A percentile compares a stretch with the other conserved stretches of the same genome.
Evolutionary conservation across 2,797 vertebrate species (phyloP).

Genomic region (Cottoperca gobio): DNA sequence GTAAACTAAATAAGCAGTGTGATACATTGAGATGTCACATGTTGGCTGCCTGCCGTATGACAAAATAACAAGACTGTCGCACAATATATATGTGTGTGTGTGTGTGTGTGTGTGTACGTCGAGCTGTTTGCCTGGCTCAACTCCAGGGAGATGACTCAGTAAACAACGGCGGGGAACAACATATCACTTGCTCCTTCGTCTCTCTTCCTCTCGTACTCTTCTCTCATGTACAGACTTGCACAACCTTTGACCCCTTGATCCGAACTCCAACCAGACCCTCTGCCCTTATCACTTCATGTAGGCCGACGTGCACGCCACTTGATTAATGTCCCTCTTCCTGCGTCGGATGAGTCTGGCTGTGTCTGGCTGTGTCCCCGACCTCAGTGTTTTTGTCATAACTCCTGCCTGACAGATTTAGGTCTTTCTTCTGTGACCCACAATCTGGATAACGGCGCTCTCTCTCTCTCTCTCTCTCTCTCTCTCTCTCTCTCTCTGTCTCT

Average conservation of each 20-base stretch:
- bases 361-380: conserved; percentile 44
- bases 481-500: conserved; percentile 3
- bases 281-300: conserved; percentile 55
- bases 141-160: conserved; percentile 71
- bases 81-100: background rate
- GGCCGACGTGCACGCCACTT: conserved; percentile 22
- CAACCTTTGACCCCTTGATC: conserved; percentile 47
- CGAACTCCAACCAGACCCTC: conserved; percentile 44
- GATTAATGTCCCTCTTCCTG: conserved; percentile 69
- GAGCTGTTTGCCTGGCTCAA: conserved; percentile 32
- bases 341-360: conserved; percentile 35
- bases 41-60: conserved; percentile 50
- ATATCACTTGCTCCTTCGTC: conserved; percentile 57
- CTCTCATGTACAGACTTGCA: conserved; percentile 25
- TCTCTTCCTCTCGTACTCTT: conserved; percentile 39
- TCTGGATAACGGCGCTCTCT: conserved; percentile 13
- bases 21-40: conserved; percentile 63
- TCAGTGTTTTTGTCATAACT: conserved; percentile 57
- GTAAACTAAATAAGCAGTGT: conserved; percentile 26
- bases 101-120: background rate
- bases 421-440: conserved; percentile 33
- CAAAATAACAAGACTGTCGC: conserved; percentile 43
- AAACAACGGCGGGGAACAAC: conserved; percentile 63
- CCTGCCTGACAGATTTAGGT: conserved; percentile 65
- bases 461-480: background rate